Evolutionary conservation across 2,888 invertebrate genomes (phyloP), one percentile per base, ranked within the genome.

Genomic region (Spilosoma lubricipeda): DNA sequence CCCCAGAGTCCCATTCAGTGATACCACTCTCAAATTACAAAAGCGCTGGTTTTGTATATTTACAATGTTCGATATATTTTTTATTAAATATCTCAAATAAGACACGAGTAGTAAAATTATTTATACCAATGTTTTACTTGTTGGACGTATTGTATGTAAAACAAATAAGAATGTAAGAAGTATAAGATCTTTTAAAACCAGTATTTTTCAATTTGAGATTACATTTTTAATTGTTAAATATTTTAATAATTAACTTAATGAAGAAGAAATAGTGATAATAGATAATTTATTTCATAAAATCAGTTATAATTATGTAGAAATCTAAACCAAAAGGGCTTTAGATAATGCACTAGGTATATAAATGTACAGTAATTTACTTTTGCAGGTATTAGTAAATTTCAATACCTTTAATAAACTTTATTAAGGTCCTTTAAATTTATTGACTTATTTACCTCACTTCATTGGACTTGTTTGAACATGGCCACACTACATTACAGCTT

Each of bases 401-500:
- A 59, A 27, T 27, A 27, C 1, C 15, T 15, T 15, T 45, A 45
- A 45, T 15, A 45, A 45, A 15, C 15, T 45, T 45, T 45, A 45
- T 45, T 0, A 13, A 45, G 45, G 15, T 15, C 15, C 45, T 45
- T 45, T 13, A 15, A 45, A 45, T 45, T 45, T 13, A 15, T 45
- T 13, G 7, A 45, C 45, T 45, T 13, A 15, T 15, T 45, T 76
- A 59, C 52, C 73, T 30, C 8, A 15, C n/a, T 48, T 63, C 30
- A 42, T 33, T 77, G 52, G 65, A 39, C 59, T 39, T 20, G 70
- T 52, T n/a, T 33, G 67, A 30, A 45, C 75, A 56, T 89, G 84
- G 91, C 84, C 85, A 89, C 91, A 89, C 88, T 78, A 73, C 63
- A 78, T 78, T 80, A 84, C 94, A 94, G 93, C 93, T 91, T 94